Conservation (phyloP, 2,888 invertebrate genomes). For the Ophioninae sp. region DNA sequence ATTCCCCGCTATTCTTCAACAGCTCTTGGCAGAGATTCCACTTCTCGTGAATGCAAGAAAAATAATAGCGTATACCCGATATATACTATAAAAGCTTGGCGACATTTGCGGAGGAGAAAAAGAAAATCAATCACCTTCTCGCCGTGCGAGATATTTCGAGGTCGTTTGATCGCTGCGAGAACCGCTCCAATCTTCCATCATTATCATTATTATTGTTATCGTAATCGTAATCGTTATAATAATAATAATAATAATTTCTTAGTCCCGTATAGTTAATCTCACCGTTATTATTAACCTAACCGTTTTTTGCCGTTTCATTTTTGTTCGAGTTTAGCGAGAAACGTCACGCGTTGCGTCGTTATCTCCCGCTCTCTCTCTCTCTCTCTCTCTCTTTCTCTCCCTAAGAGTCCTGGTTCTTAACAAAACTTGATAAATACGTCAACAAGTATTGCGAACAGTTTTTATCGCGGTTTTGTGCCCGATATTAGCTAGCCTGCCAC, state of each 20-base stretch:
- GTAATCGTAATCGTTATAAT: not conserved
- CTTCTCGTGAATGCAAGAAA: conserved; percentile 53
- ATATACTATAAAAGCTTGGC: conserved; percentile 64
- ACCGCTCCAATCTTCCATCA: conserved; percentile 2
- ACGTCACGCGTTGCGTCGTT: conserved; percentile 8
- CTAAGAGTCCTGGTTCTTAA: conserved; percentile 66
- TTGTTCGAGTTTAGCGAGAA: not conserved
- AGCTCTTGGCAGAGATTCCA: conserved; percentile 70
- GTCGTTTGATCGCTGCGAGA: conserved; percentile 8
- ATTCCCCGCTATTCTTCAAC: conserved; percentile 54
- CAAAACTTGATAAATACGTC: conserved; percentile 73
- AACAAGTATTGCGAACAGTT: conserved; percentile 75
- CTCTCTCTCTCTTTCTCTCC: conserved; percentile 36
- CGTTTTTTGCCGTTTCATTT: not conserved
- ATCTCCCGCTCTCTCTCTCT: conserved; percentile 44
- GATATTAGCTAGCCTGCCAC: conserved; percentile 90
- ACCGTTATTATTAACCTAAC: conserved; percentile 24
- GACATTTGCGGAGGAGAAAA: conserved; percentile 65
- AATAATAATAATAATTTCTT: not conserved
- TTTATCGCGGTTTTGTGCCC: conserved; percentile 57
- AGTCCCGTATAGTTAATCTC: conserved; percentile 33
- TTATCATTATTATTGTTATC: not conserved
- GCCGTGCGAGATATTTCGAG: not conserved
- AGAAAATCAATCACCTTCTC: conserved; percentile 27
- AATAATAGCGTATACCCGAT: conserved; percentile 73